Evolutionary conservation across 2,797 vertebrate genomes (phyloP).

Genomic region (Todus mexicanus): DNA sequence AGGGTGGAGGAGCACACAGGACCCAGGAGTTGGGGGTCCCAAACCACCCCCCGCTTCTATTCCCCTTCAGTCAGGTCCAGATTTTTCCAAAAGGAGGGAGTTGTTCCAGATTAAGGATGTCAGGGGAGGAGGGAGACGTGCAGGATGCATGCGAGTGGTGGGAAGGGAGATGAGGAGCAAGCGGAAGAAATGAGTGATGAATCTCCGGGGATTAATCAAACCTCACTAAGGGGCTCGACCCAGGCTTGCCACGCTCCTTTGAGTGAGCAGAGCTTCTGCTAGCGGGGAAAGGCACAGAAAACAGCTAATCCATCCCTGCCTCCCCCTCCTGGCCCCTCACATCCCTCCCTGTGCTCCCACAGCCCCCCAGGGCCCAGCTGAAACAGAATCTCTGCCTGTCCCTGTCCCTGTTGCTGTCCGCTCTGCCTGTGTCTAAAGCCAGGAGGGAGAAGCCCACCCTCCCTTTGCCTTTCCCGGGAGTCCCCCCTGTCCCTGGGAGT

Average conservation of each 20-base stretch:
- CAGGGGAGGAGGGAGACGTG: neutral
- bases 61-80: neutral
- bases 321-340: neutral
- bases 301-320: neutral
- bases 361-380: neutral
- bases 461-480: neutral
- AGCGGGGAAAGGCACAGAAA: neutral
- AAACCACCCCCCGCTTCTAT: neutral
- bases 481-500: neutral
- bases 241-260: neutral
- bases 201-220: neutral
- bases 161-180: neutral
- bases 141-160: neutral
- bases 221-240: constrained; percentile 17
- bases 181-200: neutral
- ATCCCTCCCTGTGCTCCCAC: neutral
- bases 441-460: neutral
- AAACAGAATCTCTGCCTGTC: neutral
- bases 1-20: neutral
- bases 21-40: neutral
- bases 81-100: neutral
- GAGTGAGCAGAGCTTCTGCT: neutral
- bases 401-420: neutral
- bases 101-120: neutral
- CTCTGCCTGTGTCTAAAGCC: neutral